phyloP scores from a whole-genome alignment of 2,888 invertebrate species.

The Busseola fusca region DNA sequence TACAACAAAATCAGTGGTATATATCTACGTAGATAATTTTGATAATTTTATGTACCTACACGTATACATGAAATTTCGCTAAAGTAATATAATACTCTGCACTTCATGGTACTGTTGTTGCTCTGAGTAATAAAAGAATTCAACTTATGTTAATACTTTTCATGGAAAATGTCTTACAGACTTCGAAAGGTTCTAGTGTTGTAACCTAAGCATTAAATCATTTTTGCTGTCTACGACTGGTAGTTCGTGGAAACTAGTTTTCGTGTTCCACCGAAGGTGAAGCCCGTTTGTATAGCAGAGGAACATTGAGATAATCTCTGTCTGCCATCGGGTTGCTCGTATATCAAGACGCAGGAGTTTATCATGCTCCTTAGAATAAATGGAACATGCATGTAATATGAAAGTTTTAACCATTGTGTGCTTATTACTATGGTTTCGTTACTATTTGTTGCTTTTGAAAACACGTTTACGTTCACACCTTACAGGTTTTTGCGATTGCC shows the following conservation, averaged over 20 bases:
- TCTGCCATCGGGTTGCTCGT: slow-evolving; percentile 59
- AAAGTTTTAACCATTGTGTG: slow-evolving; percentile 20
- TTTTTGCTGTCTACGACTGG: slow-evolving; percentile 60
- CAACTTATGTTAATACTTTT: slow-evolving; percentile 66
- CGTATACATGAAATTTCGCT: slow-evolving; percentile 9
- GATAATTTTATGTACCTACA: too few relatives aligned
- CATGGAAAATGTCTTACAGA: slow-evolving; percentile 62
- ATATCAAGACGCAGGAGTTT: slow-evolving; percentile 54
- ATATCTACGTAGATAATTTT: too few relatives aligned
- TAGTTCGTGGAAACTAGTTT: slow-evolving; percentile 62
- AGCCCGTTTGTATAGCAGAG: slow-evolving; percentile 59
- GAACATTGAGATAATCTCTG: slow-evolving; percentile 64
- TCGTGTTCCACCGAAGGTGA: slow-evolving; percentile 63
- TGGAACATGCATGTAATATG: slow-evolving; percentile 29
- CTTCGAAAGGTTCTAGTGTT: slow-evolving; percentile 57
- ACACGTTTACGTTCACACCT: slow-evolving; percentile 26
- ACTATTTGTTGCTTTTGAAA: slow-evolving; percentile 33
- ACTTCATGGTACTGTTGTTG: slow-evolving; percentile 50
- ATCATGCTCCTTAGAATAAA: slow-evolving; percentile 36
- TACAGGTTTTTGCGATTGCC: slow-evolving; percentile 29
- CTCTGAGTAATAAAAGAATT: slow-evolving; percentile 63
- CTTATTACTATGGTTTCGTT: slow-evolving; percentile 14
- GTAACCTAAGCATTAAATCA: slow-evolving; percentile 64
- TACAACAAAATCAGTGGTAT: too few relatives aligned
- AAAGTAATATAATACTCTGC: slow-evolving; percentile 54